Percentiles rank a stretch among this genome's conserved stretches.
Conservation (phyloP, 2,113 vertebrate genomes). For the Scortum barcoo region DNA sequence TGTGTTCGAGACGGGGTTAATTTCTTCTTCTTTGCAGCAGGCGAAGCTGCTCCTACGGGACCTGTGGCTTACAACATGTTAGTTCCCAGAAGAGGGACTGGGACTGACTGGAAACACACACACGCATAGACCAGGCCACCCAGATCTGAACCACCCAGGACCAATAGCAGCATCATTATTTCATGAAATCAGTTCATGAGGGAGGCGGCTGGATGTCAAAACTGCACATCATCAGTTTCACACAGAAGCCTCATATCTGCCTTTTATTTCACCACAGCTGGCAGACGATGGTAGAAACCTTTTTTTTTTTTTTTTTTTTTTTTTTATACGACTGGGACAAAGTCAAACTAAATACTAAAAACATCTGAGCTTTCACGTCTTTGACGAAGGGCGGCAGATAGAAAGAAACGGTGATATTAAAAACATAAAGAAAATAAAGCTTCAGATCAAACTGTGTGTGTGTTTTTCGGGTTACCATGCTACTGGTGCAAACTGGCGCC, state of each 20-base stretch:
- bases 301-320: neutral
- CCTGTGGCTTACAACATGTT: constrained; percentile 59
- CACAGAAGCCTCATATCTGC: constrained; percentile 45
- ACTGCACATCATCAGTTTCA: constrained; percentile 38
- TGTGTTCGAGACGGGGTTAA: neutral
- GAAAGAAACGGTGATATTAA: neutral
- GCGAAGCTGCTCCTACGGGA: constrained; percentile 54
- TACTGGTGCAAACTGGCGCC: neutral
- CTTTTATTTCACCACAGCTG: constrained; percentile 45
- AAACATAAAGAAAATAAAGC: neutral
- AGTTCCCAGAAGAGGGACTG: constrained; percentile 76
- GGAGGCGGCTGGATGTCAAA: constrained; percentile 41
- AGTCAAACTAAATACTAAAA: constrained; percentile 21
- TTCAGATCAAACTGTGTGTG: neutral
- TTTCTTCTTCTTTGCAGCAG: constrained; percentile 44
- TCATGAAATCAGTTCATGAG: constrained; percentile 38
- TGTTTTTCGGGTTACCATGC: neutral
- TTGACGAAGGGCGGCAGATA: neutral
- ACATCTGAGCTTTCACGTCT: neutral
- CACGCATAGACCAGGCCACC: constrained; percentile 60
- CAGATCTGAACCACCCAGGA: constrained; percentile 72
- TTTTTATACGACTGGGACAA: constrained; percentile 14
- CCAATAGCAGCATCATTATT: constrained; percentile 50
- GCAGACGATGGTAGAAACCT: neutral
- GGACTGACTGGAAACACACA: constrained; percentile 72